phyloP scores from a whole-genome alignment of 2,888 invertebrate genomes.

The Lymantria dispar region DNA sequence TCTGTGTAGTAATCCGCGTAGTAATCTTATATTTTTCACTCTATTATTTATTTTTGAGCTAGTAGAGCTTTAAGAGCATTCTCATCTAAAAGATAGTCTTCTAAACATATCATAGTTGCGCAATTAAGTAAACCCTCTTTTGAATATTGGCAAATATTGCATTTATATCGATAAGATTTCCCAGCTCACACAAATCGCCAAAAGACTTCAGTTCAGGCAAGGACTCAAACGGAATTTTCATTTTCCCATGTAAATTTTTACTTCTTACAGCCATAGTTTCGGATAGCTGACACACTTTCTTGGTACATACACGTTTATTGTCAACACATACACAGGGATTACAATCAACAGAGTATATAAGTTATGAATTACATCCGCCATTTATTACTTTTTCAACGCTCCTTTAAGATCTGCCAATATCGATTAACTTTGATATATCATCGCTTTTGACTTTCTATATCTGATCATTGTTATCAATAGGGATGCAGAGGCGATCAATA shows the following conservation, averaged over 20 bases:
- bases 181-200: constrained; percentile 37
- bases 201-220: constrained; percentile 33
- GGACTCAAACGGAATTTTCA: neutral
- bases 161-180: constrained; percentile 42
- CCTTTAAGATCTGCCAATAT: constrained; percentile 22
- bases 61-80: constrained; percentile 9
- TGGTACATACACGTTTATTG: constrained; percentile 27
- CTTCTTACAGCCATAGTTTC: constrained; percentile 8
- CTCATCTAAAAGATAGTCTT: constrained; percentile 31
- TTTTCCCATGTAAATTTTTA: neutral
- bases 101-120: constrained; percentile 51
- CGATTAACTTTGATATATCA: constrained; percentile 27
- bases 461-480: constrained; percentile 16
- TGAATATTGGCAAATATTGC: constrained; percentile 52
- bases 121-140: constrained; percentile 33
- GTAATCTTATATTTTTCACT: too few species aligned
- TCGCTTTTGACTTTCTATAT: constrained; percentile 31
- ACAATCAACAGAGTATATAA: constrained; percentile 41
- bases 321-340: constrained; percentile 42
- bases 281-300: constrained; percentile 22
- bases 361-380: constrained; percentile 7
- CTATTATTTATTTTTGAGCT: too few species aligned
- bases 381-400: constrained; percentile 7
- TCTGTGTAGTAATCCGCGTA: too few species aligned
- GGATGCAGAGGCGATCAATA: constrained; percentile 47